A percentile compares a stretch with the other conserved stretches of the same genome.
Evolutionary conservation across 2,113 vertebrate species (phyloP).

Genomic region (Columbina picui): DNA sequence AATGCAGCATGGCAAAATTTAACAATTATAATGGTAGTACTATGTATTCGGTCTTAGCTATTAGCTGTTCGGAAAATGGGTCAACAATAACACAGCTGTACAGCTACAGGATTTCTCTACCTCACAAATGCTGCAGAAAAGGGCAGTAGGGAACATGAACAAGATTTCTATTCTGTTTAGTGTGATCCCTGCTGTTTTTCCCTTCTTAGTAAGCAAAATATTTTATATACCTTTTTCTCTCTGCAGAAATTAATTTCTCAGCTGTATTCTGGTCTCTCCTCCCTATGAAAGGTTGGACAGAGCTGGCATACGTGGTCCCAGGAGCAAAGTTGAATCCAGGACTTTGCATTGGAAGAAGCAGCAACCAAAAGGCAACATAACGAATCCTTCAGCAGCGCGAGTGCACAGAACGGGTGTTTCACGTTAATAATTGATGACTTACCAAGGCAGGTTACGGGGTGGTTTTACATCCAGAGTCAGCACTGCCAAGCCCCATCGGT

Average conservation of each 20-base stretch:
- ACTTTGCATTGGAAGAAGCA: background rate
- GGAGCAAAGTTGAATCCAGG: background rate
- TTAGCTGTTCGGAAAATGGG: conserved; percentile 49
- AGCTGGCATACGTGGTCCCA: background rate
- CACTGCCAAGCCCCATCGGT: background rate
- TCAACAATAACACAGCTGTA: conserved; percentile 33
- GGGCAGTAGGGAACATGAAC: background rate
- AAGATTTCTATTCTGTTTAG: background rate
- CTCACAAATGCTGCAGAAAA: background rate
- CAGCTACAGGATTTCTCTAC: background rate
- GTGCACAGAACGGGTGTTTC: accelerated
- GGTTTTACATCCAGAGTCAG: background rate
- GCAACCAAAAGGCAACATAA: background rate
- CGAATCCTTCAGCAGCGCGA: background rate
- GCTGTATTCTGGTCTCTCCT: background rate
- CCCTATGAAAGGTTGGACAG: background rate
- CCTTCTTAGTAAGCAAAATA: background rate
- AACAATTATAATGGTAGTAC: conserved; percentile 31
- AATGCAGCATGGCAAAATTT: background rate
- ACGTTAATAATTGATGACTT: background rate
- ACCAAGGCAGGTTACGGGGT: background rate
- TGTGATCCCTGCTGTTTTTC: background rate
- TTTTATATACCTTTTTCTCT: background rate
- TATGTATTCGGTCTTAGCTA: conserved; percentile 5
- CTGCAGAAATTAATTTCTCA: background rate